Base-by-base conservation (phyloP, 2,113 vertebrate species). In the Forbesichthys papilliferus region DNA sequence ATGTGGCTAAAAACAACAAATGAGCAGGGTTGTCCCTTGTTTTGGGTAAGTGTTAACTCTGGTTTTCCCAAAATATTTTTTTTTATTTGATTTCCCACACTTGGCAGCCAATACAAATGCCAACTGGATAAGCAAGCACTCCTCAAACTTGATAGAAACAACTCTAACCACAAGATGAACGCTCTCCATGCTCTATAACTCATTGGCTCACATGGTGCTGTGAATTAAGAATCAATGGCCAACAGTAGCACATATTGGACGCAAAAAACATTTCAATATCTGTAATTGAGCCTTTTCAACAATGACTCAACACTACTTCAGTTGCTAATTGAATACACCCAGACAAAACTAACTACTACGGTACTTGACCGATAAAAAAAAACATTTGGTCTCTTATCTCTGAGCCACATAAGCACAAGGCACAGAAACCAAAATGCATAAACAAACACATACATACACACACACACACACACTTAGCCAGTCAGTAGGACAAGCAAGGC, bases 351-450 rank as follows among this genome's bases (percentile, higher is more conserved):
- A 82, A 33, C n/a, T 1, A 62, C 65, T 61, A 0, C 1, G 67
- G 62, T 11, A 48, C 16, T 51, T 60, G 79, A 76, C 76, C 60
- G 49, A 61, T 48, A 67, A 67, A 36, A 71, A 64, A 67, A 27
- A 68, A 52, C 68, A 48, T 20, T 9, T 14, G 27, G 47, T 11
- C 61, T 77, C 82, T 79, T 84, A 82, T 89, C 83, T 85, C 61
- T 75, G 52, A 61, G 71, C 70, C 36, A 42, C 36, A 42, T 8
- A 42, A 5, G 7, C 36, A 42, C 36, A 42, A 2, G 27, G 27
- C 36, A 42, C 36, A 42, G 5, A 42, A 5, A 42, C 36, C 4
- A 5, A 42, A 5, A 42, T 8, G 7, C 36, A 42, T 8, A 42
- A 5, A 42, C 36, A 42, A 5, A 42, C 36, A 42, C 36, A 42